These are phyloP conservation scores for Hemichromis elongatus DNA, from an alignment of 2,113 vertebrate genomes.

Conservation along the genomic window DNA sequence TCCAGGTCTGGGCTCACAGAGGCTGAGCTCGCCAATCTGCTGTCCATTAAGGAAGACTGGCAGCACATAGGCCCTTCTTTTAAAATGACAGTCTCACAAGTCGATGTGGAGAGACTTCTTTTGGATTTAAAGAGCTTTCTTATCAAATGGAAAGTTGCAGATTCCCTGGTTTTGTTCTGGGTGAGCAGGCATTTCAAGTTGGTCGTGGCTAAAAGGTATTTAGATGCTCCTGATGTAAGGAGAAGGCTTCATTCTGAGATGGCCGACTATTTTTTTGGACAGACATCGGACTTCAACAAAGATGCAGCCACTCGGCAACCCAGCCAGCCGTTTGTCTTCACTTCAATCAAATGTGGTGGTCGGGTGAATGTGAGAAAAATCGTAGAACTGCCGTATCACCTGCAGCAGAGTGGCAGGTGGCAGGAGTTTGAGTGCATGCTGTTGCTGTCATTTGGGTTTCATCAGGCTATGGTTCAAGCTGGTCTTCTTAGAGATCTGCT, in stretches of 20 bases:
- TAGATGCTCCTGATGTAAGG: conserved; percentile 33
- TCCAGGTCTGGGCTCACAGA: conserved; percentile 71
- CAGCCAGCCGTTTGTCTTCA: conserved; percentile 66
- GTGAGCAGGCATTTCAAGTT: conserved; percentile 71
- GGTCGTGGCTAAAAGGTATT: conserved; percentile 63
- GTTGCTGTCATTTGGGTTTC: conserved; percentile 64
- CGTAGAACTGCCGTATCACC: conserved; percentile 71
- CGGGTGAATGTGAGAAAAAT: conserved; percentile 64
- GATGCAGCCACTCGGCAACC: conserved; percentile 26
- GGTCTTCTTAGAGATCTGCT: conserved; percentile 61
- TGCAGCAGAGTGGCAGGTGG: conserved; percentile 57
- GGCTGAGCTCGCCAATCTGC: conserved; percentile 70
- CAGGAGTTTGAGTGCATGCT: conserved; percentile 55
- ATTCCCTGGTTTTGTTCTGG: conserved; percentile 68
- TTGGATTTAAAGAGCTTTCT: conserved; percentile 71
- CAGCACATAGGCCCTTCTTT: neutral
- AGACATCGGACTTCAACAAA: neutral
- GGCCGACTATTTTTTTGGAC: conserved; percentile 68
- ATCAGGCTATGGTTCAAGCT: conserved; percentile 67
- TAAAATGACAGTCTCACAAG: conserved; percentile 54
- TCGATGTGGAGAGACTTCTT: conserved; percentile 66
- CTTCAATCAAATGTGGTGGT: neutral
- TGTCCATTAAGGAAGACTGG: conserved; percentile 57
- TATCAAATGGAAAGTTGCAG: conserved; percentile 36
- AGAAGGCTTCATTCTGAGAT: conserved; percentile 57